Percentiles rank a stretch among this genome's conserved stretches.
phyloP scores from a whole-genome alignment of 2,888 invertebrate species.

The Phrixothrix hirtus region DNA sequence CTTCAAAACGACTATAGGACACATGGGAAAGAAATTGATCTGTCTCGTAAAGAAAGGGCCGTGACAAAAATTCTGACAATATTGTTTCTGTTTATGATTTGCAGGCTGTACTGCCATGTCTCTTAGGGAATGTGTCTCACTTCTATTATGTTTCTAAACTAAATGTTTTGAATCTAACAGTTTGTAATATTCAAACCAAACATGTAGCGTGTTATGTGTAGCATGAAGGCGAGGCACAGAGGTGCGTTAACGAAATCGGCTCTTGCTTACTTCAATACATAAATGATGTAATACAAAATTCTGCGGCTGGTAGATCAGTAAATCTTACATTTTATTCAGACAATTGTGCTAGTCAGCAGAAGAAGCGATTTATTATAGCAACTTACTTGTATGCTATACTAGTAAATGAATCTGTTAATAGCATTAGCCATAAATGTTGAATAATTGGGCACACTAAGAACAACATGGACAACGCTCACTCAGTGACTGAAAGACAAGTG shows the following conservation, averaged over 20 bases:
- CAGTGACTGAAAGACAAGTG: not conserved
- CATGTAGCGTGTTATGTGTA: slow-evolving; percentile 42
- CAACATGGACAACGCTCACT: slow-evolving; percentile 2
- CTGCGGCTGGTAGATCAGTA: too few species aligned
- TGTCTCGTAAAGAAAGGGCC: slow-evolving; percentile 19
- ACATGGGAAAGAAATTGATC: slow-evolving; percentile 25
- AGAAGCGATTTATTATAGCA: slow-evolving; percentile 22
- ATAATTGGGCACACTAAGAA: slow-evolving; percentile 8
- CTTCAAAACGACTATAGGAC: slow-evolving; percentile 11
- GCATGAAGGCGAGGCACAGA: slow-evolving; percentile 44
- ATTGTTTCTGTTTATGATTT: slow-evolving; percentile 30
- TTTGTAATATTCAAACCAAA: slow-evolving; percentile 39
- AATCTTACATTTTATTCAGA: too few species aligned
- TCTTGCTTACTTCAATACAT: slow-evolving; percentile 44
- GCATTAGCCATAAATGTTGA: slow-evolving; percentile 17
- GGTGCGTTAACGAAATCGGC: slow-evolving; percentile 46
- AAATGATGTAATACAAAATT: too few species aligned
- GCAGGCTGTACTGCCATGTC: slow-evolving; percentile 40
- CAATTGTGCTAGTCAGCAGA: too few species aligned
- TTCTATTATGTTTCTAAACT: slow-evolving; percentile 44
- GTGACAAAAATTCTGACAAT: slow-evolving; percentile 10
- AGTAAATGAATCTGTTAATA: slow-evolving; percentile 10
- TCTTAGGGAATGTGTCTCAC: slow-evolving; percentile 40
- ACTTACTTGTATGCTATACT: slow-evolving; percentile 16
- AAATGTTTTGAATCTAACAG: slow-evolving; percentile 43